Conservation (phyloP, 2,888 invertebrate genomes). For the Pristionchus fissidentatus region DNA sequence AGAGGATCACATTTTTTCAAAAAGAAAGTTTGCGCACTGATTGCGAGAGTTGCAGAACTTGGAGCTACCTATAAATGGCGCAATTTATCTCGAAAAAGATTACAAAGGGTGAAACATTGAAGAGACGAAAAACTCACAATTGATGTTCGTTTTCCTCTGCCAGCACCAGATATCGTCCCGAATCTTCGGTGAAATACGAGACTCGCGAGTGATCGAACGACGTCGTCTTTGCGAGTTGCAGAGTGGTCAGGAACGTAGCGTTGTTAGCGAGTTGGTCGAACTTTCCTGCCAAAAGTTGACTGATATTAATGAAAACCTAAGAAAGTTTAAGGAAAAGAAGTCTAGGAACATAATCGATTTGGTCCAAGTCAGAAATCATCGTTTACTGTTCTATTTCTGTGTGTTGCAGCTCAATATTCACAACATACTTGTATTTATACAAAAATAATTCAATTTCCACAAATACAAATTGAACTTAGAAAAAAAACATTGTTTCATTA, state of each 20-base stretch:
- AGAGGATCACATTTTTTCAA: not conserved
- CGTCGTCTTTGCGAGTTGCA: not conserved
- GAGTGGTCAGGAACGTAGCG: not conserved
- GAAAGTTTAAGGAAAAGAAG: not conserved
- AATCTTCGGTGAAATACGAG: not conserved
- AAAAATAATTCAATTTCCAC: too few relatives aligned
- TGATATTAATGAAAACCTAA: too few relatives aligned
- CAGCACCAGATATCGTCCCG: conserved; percentile 1
- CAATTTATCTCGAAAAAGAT: too few relatives aligned
- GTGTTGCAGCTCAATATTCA: too few relatives aligned
- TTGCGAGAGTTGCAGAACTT: too few relatives aligned
- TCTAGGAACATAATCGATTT: not conserved
- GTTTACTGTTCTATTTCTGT: too few relatives aligned
- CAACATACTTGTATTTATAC: too few relatives aligned
- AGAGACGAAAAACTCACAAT: not conserved
- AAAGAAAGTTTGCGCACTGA: too few relatives aligned
- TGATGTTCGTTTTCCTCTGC: not conserved
- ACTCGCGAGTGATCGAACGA: not conserved
- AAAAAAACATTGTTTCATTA: not conserved
- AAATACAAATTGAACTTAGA: too few relatives aligned
- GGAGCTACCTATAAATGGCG: too few relatives aligned
- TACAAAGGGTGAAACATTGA: not conserved
- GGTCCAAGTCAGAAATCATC: too few relatives aligned
- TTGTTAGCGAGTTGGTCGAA: conserved; percentile 2
- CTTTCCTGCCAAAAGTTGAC: not conserved